phyloP scores from a whole-genome alignment of 2,888 invertebrate species.

The Axea sp. region DNA sequence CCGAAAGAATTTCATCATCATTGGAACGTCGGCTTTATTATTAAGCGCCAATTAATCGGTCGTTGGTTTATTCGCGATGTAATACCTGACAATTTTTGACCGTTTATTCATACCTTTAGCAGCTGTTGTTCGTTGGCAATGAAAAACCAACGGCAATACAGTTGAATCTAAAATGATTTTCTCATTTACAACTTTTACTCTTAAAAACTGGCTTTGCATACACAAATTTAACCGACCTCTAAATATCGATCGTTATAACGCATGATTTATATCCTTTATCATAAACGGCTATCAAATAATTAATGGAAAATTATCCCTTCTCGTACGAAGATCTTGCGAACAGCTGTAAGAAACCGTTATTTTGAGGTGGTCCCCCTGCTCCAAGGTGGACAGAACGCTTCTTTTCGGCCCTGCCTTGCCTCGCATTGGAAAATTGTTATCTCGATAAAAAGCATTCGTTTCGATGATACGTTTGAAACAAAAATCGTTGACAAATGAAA shows the following conservation, averaged over 20 bases:
- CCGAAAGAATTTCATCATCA: neutral
- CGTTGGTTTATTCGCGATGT: neutral
- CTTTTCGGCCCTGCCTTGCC: too few relatives aligned
- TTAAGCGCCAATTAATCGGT: constrained; percentile 10
- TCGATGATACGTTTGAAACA: too few relatives aligned
- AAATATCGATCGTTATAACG: constrained; percentile 17
- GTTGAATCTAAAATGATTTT: neutral
- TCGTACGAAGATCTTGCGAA: constrained; percentile 17
- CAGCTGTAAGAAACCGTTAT: constrained; percentile 52
- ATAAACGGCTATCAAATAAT: constrained; percentile 36
- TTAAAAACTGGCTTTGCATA: neutral
- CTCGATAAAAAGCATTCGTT: too few relatives aligned
- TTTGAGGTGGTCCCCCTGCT: constrained; percentile 14
- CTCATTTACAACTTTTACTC: constrained; percentile 1
- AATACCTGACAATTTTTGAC: neutral
- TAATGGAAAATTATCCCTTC: constrained; percentile 39
- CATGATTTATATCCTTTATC: constrained; percentile 2
- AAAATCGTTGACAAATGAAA: too few relatives aligned
- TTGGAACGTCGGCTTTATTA: constrained; percentile 10
- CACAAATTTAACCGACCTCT: neutral
- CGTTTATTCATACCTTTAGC: constrained; percentile 1
- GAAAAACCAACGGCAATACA: constrained; percentile 1
- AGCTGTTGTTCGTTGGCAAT: constrained; percentile 9
- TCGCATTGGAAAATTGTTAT: too few relatives aligned
- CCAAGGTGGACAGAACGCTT: neutral